phyloP scores from a whole-genome alignment of 1,140 invertebrate species.

The Globodera rostochiensis region DNA sequence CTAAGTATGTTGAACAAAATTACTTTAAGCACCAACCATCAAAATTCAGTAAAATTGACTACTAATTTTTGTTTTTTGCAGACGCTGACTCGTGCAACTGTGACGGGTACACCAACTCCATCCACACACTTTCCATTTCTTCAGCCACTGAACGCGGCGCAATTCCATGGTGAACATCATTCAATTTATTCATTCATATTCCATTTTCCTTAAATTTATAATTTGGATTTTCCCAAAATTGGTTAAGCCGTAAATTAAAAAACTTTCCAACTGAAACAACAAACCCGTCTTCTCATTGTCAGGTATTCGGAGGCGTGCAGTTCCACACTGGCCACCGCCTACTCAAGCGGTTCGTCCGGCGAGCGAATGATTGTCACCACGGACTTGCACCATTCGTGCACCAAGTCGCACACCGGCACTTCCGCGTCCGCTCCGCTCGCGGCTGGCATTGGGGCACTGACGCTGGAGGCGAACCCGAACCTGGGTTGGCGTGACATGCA shows the following conservation, averaged over 20 bases:
- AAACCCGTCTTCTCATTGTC: neutral
- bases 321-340: conserved; percentile 91
- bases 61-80: neutral
- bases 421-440: conserved; percentile 63
- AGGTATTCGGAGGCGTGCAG: conserved; percentile 91
- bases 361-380: conserved; percentile 74
- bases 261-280: too few species aligned
- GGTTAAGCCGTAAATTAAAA: too few species aligned
- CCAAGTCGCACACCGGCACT: conserved; percentile 67
- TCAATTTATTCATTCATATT: neutral
- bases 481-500: conserved; percentile 50
- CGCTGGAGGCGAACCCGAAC: conserved; percentile 71
- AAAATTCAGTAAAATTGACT: too few species aligned
- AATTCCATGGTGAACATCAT: conserved; percentile 75
- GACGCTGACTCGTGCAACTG: conserved; percentile 88
- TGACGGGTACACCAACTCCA: conserved; percentile 72
- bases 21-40: too few species aligned
- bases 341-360: conserved; percentile 81
- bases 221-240: too few species aligned
- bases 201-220: too few species aligned
- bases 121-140: conserved; percentile 96
- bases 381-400: conserved; percentile 81
- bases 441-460: conserved; percentile 70
- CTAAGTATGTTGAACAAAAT: too few species aligned
- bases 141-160: conserved; percentile 85